These are phyloP conservation scores for Phylloscopus trochilus DNA, from an alignment of 2,113 vertebrate species.

Conservation along the genomic window DNA sequence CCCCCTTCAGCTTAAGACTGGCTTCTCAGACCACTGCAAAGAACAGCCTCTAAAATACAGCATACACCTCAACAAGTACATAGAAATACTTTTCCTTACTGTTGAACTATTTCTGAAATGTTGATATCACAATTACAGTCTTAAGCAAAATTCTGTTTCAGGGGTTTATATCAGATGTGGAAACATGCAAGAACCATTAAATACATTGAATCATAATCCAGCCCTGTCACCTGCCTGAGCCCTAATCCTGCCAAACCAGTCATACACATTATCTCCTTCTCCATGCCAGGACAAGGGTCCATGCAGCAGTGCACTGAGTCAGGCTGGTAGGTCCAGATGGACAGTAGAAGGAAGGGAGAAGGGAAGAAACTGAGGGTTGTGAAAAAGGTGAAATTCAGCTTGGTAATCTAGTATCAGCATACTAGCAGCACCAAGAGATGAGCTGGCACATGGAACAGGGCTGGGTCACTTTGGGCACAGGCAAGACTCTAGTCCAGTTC, in stretches of 20 bases:
- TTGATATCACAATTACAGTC: background rate
- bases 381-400: background rate
- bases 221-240: background rate
- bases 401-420: background rate
- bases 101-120: background rate
- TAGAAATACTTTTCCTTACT: background rate
- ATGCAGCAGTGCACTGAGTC: background rate
- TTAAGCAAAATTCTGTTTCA: background rate
- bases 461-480: background rate
- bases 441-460: accelerated
- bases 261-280: background rate
- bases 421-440: background rate
- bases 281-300: background rate
- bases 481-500: accelerated
- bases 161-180: background rate
- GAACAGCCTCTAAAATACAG: background rate
- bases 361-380: background rate
- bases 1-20: background rate
- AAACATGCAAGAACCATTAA: background rate
- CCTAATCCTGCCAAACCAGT: background rate
- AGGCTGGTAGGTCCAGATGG: background rate
- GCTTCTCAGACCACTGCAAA: background rate
- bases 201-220: background rate
- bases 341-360: background rate
- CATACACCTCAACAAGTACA: background rate